phyloP scores from a whole-genome alignment of 2,888 invertebrate species.

The Meliscaeva auricollis region DNA sequence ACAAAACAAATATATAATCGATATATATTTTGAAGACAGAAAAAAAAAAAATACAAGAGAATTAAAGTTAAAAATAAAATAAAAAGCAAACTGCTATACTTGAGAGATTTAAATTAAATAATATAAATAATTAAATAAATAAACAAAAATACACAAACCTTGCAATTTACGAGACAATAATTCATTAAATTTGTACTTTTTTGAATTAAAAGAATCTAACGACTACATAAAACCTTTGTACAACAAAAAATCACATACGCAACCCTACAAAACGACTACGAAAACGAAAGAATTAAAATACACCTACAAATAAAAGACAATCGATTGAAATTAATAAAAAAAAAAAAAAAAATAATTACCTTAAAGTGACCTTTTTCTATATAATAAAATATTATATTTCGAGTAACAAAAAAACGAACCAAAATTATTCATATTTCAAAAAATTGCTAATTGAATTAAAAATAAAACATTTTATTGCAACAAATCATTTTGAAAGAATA shows the following conservation, averaged over 20 bases:
- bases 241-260: not conserved
- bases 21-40: conserved; percentile 4
- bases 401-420: not conserved
- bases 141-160: not conserved
- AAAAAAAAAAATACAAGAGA: conserved; percentile 27
- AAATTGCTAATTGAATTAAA: conserved; percentile 7
- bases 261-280: conserved; percentile 6
- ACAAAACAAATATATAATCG: not conserved
- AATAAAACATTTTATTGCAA: conserved; percentile 7
- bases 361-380: conserved; percentile 1
- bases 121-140: not conserved
- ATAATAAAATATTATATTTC: not conserved
- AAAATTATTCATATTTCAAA: not conserved
- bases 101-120: conserved; percentile 8
- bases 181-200: not conserved
- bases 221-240: not conserved
- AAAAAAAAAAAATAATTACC: not conserved
- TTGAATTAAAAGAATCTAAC: not conserved
- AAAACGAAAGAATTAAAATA: conserved; percentile 23
- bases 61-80: conserved; percentile 35
- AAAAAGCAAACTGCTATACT: conserved; percentile 7
- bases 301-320: not conserved
- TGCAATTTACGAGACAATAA: conserved; percentile 12
- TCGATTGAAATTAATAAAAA: no score
- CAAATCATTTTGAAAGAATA: not conserved